Conservation (phyloP, 1,140 invertebrate species). For the Drosophila micromelanica region DNA sequence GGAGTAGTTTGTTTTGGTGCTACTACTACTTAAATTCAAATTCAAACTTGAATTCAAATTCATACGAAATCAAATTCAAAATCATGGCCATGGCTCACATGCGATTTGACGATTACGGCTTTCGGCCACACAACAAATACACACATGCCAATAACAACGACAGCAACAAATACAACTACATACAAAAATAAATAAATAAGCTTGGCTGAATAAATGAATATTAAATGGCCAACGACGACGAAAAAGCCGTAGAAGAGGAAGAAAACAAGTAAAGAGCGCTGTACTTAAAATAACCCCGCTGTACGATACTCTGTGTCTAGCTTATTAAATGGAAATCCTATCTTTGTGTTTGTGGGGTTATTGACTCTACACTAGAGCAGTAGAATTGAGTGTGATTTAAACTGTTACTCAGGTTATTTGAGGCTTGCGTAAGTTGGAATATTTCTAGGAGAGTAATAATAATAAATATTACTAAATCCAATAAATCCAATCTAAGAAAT, state of each 20-base stretch:
- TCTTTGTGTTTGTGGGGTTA: neutral
- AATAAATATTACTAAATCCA: too few species aligned
- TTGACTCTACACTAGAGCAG: neutral
- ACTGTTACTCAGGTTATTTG: too few species aligned
- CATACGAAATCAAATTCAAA: slow-evolving; percentile 61
- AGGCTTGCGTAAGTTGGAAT: too few species aligned
- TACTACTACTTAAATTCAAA: slow-evolving; percentile 54
- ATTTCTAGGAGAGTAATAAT: too few species aligned
- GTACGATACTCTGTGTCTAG: neutral
- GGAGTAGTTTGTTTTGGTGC: slow-evolving; percentile 41
- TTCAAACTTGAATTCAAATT: slow-evolving; percentile 24
- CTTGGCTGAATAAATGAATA: slow-evolving; percentile 81
- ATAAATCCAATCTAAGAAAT: too few species aligned
- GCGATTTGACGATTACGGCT: slow-evolving; percentile 71
- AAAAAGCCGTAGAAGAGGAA: slow-evolving; percentile 28
- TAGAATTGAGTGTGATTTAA: too few species aligned
- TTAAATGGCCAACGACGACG: slow-evolving; percentile 65
- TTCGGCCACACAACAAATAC: slow-evolving; percentile 51
- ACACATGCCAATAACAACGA: slow-evolving; percentile 21
- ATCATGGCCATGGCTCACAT: slow-evolving; percentile 79
- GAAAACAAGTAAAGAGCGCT: slow-evolving; percentile 23
- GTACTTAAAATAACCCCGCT: neutral
- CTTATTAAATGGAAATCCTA: neutral
- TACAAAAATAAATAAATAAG: slow-evolving; percentile 65
- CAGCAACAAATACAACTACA: slow-evolving; percentile 24